Evolutionary conservation across 2,113 vertebrate genomes (phyloP).

Genomic region (Chaetorhynchus papuensis): DNA sequence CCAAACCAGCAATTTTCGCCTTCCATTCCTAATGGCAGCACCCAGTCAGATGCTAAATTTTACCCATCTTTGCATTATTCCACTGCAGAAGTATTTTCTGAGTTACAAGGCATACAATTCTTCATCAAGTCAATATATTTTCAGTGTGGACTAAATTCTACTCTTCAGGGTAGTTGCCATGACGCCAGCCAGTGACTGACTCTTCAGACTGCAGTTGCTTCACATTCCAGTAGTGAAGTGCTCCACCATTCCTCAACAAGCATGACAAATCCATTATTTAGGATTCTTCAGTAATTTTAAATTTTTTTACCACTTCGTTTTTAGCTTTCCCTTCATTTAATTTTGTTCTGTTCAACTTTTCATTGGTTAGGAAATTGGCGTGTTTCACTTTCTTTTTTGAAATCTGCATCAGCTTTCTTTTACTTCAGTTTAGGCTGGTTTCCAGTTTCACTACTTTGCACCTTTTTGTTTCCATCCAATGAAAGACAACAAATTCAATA

Average conservation of each 20-base stretch:
- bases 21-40: not conserved
- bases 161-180: not conserved
- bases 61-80: not conserved
- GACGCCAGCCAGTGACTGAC: not conserved
- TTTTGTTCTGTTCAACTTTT: not conserved
- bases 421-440: not conserved
- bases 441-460: not conserved
- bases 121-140: not conserved
- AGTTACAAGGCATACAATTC: not conserved
- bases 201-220: not conserved
- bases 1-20: not conserved
- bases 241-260: not conserved
- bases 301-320: not conserved
- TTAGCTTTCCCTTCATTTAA: not conserved
- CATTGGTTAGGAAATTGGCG: not conserved
- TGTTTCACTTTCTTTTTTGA: not conserved
- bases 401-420: not conserved
- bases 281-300: not conserved
- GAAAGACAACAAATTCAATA: not conserved
- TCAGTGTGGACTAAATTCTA: not conserved
- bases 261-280: not conserved
- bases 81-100: not conserved
- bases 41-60: accelerated
- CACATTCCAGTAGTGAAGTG: not conserved
- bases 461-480: not conserved